Evolutionary conservation across 2,888 invertebrate genomes (phyloP), one percentile per base, ranked within the genome.

Genomic region (Melieria omissa): DNA sequence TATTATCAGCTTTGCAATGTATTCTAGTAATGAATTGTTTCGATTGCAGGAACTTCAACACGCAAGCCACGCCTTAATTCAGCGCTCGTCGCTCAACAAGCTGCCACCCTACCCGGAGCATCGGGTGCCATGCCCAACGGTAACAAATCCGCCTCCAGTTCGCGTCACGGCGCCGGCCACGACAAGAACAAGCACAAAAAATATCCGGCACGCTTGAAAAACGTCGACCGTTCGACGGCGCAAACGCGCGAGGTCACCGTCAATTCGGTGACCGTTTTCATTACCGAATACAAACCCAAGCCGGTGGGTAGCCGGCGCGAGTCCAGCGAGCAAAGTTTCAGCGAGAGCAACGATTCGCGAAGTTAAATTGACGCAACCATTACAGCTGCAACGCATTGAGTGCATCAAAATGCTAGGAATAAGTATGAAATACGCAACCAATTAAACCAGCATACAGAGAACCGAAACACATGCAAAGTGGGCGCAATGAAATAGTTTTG

Each of bases 181-280:
- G 91, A 89, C 83, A 90, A 89, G 86, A 85, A 83, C 83, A 91
- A 89, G 83, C 89, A 90, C 77, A 88, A 89, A 77, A 85, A 90
- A 62, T 92, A 92, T 85, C 93, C 92, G 69, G 95, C 96, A 3
- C 89, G 96, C 76, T 91, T 97, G 84, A 96, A 95, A 89, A 97
- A 97, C 87, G 93, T 97, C 73, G 98, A 98, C 86, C 90, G 97
- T 68, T 96, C 95, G 83, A 94, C 95, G 47, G 97, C 95, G 44
- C 95, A 95, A 86, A 95, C 96, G 72, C 93, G 97, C 87, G 96
- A 97, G 88, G 96, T 98, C 80, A 98, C 98, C 64, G 98, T 98
- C 49, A 98, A 97, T 87, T 97, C 96, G 82, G 96, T 98, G 73
- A 98, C 98, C 64, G 98, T 98, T 75, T 94, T 97, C 78, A 97